These are phyloP conservation scores for Tinamus guttatus DNA, from an alignment of 2,113 vertebrate species.

Conservation along the genomic window DNA sequence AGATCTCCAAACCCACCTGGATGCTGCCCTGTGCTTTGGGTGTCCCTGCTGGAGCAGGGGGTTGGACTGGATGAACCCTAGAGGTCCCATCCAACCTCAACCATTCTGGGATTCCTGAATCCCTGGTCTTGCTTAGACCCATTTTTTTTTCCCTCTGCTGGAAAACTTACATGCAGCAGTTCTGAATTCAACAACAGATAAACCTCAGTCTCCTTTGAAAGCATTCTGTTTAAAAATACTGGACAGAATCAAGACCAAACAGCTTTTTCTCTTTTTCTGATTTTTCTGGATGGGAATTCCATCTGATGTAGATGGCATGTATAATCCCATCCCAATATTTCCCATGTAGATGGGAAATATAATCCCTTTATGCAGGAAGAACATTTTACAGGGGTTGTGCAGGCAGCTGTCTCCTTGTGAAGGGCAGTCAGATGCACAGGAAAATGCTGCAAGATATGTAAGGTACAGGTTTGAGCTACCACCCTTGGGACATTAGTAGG, in stretches of 20 bases:
- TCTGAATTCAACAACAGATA: not conserved
- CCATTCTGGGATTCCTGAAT: too few species aligned
- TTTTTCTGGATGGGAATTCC: not conserved
- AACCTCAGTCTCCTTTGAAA: not conserved
- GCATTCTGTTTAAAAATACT: not conserved
- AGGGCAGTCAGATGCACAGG: not conserved
- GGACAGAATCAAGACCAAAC: too few species aligned
- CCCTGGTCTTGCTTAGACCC: too few species aligned
- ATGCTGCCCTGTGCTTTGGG: too few species aligned
- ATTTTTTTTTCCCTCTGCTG: not conserved
- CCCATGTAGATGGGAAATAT: too few species aligned
- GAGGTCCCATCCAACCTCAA: too few species aligned
- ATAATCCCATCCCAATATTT: too few species aligned
- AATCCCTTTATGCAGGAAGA: not conserved
- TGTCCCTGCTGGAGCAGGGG: too few species aligned
- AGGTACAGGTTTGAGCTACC: too few species aligned
- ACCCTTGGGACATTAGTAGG: not conserved
- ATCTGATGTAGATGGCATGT: too few species aligned
- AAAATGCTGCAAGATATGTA: not conserved
- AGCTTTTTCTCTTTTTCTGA: not conserved
- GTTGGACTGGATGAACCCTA: too few species aligned
- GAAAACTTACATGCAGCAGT: not conserved
- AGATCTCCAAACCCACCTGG: too few species aligned
- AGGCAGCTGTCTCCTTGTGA: not conserved
- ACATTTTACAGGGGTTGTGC: rapidly evolving